Evolutionary conservation across 2,113 vertebrate genomes (phyloP).

Genomic region (Macquaria ambigua): DNA sequence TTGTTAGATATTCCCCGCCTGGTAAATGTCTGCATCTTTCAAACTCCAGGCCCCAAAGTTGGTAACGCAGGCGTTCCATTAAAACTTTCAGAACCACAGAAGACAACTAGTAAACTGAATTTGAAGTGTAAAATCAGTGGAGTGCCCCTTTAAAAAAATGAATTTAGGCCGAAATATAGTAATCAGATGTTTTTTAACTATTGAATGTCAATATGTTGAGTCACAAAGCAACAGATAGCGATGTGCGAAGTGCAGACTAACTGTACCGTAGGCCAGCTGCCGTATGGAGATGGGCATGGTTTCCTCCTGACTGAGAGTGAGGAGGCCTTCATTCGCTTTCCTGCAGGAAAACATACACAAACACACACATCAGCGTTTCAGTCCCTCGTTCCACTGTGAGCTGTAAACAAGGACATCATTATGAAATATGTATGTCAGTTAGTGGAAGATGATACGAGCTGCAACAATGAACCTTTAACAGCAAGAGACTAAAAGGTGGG

Average conservation of each 20-base stretch:
- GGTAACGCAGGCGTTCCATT: background rate
- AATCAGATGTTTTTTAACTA: background rate
- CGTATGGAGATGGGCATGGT: constrained; percentile 86
- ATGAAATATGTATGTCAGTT: constrained; percentile 14
- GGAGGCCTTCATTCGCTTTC: constrained; percentile 89
- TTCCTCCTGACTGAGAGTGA: constrained; percentile 87
- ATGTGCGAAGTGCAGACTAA: background rate
- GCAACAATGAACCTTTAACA: constrained; percentile 20
- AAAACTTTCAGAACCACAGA: background rate
- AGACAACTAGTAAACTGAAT: background rate
- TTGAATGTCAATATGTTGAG: background rate
- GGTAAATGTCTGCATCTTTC: background rate
- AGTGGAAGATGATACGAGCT: constrained; percentile 40
- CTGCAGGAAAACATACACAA: constrained; percentile 74
- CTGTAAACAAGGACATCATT: constrained; percentile 15
- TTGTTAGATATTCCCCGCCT: background rate
- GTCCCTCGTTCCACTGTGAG: background rate
- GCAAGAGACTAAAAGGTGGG: background rate
- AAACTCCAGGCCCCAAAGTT: background rate
- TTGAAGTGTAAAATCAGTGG: background rate
- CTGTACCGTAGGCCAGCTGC: constrained; percentile 88
- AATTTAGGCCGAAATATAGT: background rate
- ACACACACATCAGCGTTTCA: background rate
- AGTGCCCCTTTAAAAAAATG: background rate
- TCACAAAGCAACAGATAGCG: background rate